These are phyloP conservation scores for Ditula angustiorana DNA, from an alignment of 2,888 invertebrate species.

Conservation along the genomic window DNA sequence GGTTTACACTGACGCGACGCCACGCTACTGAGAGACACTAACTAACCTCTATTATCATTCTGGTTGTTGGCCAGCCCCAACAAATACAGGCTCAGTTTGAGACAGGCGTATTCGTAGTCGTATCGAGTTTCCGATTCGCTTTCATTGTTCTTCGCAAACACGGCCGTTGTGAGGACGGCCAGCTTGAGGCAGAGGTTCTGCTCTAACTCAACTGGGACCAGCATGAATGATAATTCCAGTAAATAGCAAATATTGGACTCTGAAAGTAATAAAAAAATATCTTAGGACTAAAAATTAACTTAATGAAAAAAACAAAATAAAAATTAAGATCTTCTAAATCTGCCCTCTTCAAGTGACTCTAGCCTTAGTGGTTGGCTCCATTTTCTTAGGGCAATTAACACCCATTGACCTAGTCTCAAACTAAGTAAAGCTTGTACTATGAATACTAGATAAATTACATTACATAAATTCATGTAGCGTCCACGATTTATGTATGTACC, in stretches of 20 bases:
- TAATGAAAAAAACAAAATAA: too few species aligned
- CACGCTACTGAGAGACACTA: too few species aligned
- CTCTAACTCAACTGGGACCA: slow-evolving; percentile 63
- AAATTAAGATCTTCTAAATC: neutral
- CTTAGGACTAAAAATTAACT: too few species aligned
- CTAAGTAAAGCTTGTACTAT: too few species aligned
- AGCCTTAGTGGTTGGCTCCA: too few species aligned
- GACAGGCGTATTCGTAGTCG: slow-evolving; percentile 68
- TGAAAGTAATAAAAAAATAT: too few species aligned
- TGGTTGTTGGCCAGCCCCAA: slow-evolving; percentile 63
- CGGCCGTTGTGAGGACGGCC: slow-evolving; percentile 65
- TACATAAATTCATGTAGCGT: too few species aligned
- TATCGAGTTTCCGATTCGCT: slow-evolving; percentile 48
- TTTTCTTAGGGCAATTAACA: too few species aligned
- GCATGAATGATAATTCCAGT: slow-evolving; percentile 66
- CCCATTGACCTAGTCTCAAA: too few species aligned
- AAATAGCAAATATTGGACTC: slow-evolving; percentile 69
- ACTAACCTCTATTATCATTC: slow-evolving; percentile 70
- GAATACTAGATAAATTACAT: too few species aligned
- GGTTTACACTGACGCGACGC: too few species aligned
- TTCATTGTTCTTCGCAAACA: slow-evolving; percentile 62
- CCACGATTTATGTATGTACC: too few species aligned
- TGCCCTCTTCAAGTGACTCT: neutral
- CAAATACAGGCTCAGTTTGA: slow-evolving; percentile 68
- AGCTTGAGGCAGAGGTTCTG: slow-evolving; percentile 61